These are phyloP conservation scores for Alethe castanea DNA, from an alignment of 2,113 vertebrate species.

Conservation along the genomic window DNA sequence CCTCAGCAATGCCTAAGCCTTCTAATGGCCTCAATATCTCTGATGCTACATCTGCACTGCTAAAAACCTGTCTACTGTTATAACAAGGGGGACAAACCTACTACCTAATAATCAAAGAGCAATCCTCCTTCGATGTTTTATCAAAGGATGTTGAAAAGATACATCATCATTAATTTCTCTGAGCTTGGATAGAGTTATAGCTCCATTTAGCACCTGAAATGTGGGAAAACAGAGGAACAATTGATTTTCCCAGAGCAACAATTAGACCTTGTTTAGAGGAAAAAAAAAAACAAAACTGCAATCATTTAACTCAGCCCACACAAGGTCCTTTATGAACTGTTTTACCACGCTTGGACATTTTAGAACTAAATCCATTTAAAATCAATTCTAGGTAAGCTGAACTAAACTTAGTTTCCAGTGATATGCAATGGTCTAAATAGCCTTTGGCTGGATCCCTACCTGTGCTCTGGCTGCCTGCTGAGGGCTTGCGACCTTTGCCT, in stretches of 20 bases:
- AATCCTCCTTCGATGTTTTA: not conserved
- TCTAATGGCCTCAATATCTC: not conserved
- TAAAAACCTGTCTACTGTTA: not conserved
- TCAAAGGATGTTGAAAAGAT: not conserved
- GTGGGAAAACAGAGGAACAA: not conserved
- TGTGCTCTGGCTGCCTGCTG: constrained; percentile 65
- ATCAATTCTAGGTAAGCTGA: not conserved
- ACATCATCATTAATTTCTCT: not conserved
- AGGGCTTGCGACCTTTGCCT: constrained; percentile 82
- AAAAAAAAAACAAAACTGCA: not conserved
- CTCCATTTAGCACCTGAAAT: not conserved
- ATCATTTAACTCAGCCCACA: not conserved
- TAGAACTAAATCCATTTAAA: not conserved
- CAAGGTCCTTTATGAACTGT: not conserved
- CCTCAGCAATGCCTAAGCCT: not conserved
- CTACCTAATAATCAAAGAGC: not conserved
- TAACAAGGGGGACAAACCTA: not conserved
- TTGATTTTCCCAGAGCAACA: constrained; percentile 13
- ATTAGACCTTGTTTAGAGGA: not conserved
- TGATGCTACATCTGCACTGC: not conserved
- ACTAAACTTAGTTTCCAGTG: not conserved
- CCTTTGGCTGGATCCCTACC: constrained; percentile 58
- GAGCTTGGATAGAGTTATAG: not conserved
- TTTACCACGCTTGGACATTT: not conserved
- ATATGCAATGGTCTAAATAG: not conserved